Evolutionary conservation across 2,888 invertebrate genomes (phyloP).

Genomic region (Galeopsomyia nigrocyanea): DNA sequence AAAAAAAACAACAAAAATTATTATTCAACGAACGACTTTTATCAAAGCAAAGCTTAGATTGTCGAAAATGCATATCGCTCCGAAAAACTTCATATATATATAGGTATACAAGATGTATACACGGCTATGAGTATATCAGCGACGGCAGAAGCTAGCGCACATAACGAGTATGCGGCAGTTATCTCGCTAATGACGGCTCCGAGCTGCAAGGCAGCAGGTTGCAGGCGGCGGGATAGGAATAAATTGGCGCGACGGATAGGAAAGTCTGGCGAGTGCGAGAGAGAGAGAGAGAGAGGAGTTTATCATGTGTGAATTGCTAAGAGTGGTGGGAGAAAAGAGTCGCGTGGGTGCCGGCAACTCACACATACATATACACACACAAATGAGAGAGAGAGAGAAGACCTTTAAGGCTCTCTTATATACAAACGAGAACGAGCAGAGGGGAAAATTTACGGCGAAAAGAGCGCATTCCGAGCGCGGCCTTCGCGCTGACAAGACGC

Average conservation of each 20-base stretch:
- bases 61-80: no score
- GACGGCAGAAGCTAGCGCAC: slow-evolving; percentile 57
- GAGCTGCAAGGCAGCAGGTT: slow-evolving; percentile 47
- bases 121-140: slow-evolving; percentile 44
- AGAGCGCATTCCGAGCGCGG: slow-evolving; percentile 56
- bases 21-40: no score
- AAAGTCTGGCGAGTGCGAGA: slow-evolving; percentile 20
- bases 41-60: no score
- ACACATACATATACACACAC: slow-evolving; percentile 49
- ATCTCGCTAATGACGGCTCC: slow-evolving; percentile 57
- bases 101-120: no score
- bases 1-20: no score
- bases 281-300: slow-evolving; percentile 45
- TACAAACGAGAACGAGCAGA: slow-evolving; percentile 8
- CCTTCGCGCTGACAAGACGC: slow-evolving; percentile 51
- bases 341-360: slow-evolving; percentile 48
- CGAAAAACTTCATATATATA: no score
- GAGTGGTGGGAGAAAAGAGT: slow-evolving; percentile 3
- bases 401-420: slow-evolving; percentile 20
- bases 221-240: slow-evolving; percentile 31
- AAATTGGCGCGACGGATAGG: slow-evolving; percentile 2
- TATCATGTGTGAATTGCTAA: slow-evolving; percentile 60
- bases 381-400: slow-evolving; percentile 35
- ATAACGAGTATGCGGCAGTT: slow-evolving; percentile 34
- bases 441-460: slow-evolving; percentile 49